phyloP scores from a whole-genome alignment of 2,888 invertebrate genomes.

The Agriopis leucophaearia region DNA sequence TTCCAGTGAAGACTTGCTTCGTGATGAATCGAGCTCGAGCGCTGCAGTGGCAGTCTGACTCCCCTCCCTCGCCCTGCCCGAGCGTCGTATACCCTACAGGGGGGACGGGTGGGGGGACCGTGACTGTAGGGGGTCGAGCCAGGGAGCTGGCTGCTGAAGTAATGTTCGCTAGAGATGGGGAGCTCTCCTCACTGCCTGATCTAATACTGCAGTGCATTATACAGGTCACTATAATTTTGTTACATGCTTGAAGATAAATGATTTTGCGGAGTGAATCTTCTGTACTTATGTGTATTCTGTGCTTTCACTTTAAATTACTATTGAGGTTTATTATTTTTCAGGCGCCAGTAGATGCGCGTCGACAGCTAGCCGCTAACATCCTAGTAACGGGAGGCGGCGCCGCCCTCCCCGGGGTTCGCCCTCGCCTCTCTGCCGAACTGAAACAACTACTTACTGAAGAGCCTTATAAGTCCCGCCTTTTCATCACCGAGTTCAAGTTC shows the following conservation, averaged over 20 bases:
- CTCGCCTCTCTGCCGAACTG: slow-evolving; percentile 93
- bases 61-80: slow-evolving; percentile 84
- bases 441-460: slow-evolving; percentile 87
- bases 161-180: slow-evolving; percentile 92
- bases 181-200: slow-evolving; percentile 86
- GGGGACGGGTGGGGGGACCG: slow-evolving; percentile 87
- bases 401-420: slow-evolving; percentile 93
- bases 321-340: not conserved
- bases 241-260: too few species aligned
- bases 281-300: too few species aligned
- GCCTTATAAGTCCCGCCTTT: slow-evolving; percentile 80
- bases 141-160: slow-evolving; percentile 93
- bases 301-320: not conserved
- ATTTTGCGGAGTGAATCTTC: too few species aligned
- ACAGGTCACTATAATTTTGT: slow-evolving; percentile 7
- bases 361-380: slow-evolving; percentile 92
- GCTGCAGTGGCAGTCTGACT: slow-evolving; percentile 79
- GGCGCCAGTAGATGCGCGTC: slow-evolving; percentile 89
- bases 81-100: slow-evolving; percentile 87
- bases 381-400: slow-evolving; percentile 95
- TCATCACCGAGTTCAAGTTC: slow-evolving; percentile 88
- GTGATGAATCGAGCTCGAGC: slow-evolving; percentile 91
- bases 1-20: slow-evolving; percentile 93
- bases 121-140: slow-evolving; percentile 88
- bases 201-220: slow-evolving; percentile 31